Evolutionary conservation across 2,113 vertebrate genomes (phyloP), one percentile per base, ranked within the genome.

Genomic region (Vicugna pacos): DNA sequence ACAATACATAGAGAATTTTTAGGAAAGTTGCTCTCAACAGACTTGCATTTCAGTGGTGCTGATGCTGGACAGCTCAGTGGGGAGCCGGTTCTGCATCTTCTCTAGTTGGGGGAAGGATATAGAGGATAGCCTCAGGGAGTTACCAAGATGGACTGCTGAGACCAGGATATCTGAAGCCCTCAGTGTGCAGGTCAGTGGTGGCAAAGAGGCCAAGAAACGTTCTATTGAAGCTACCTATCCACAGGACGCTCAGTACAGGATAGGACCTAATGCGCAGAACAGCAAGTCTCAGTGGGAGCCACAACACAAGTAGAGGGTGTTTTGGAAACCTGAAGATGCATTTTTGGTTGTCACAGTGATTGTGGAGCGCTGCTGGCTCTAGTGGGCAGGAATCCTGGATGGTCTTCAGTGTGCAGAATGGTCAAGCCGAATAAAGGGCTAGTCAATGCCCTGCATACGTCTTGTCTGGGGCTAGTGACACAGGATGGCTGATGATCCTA

Each of bases 1-100:
- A 88, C 22, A 81, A 65, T 58, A 82, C 22, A 77, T 20, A 85
- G 12, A 87, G 48, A 70, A 83, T 95, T 95, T 73, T 95, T 46
- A 83, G 90, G n/a, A 75, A 91, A 93, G 58, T 52, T 54, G 13
- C 9, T 83, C 42, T 83, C 76, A 58, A 20, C 46, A 79, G 58
- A 93, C 13, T 17, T 89, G 14, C 17, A 46, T 82, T 89, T 87
- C 32, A 58, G 32, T 9, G 32, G 30, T 93, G 8, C 12, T 62
- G 56, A 77, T 28, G 28, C 20, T 75, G 42, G 70, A 26, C 56
- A 60, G 56, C 26, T 88, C 35, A 32, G 3, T 17, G 5, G 24
- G 32, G 26, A 90, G 35, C 64, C 5, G 20, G 70, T 38, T 42
- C 22, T n/a, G 12, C 11, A 30, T 0, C 1, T 32, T 58, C 19